Percentiles rank a stretch among this genome's conserved stretches.
Evolutionary conservation across 2,113 vertebrate genomes (phyloP).

Genomic region (Brachionichthys hirsutus): DNA sequence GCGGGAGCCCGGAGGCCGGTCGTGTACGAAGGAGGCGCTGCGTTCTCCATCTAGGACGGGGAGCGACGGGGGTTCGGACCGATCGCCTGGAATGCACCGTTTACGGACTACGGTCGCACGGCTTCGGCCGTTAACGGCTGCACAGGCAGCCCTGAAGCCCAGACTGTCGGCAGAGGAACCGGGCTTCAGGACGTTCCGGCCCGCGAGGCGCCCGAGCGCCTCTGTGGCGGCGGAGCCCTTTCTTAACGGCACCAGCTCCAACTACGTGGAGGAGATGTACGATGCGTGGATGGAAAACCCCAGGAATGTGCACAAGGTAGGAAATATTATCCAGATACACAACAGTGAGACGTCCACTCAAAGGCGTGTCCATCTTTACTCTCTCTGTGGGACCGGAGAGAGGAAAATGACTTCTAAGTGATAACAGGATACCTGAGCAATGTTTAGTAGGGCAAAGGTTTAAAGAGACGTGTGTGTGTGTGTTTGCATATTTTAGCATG

Average conservation of each 20-base stretch:
- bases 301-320: constrained; percentile 93
- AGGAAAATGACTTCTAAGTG: neutral
- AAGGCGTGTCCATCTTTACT: neutral
- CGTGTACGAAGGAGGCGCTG: too few species aligned
- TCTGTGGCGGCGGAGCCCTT: constrained; percentile 87
- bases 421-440: neutral
- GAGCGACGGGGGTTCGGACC: neutral
- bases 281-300: constrained; percentile 94
- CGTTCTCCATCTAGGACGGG: neutral
- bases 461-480: neutral
- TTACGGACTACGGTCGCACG: constrained; percentile 88
- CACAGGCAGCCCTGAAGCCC: constrained; percentile 80
- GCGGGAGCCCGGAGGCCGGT: too few species aligned
- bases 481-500: neutral
- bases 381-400: neutral
- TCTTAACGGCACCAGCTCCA: constrained; percentile 90
- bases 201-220: constrained; percentile 76
- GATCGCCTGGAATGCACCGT: constrained; percentile 83
- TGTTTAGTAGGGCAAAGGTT: constrained; percentile 22
- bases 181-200: constrained; percentile 82
- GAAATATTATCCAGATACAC: neutral
- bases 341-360: too few species aligned
- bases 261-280: constrained; percentile 98
- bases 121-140: constrained; percentile 84
- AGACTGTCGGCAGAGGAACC: constrained; percentile 64